These are phyloP conservation scores for Dysmachus trigonus DNA, from an alignment of 2,888 invertebrate species.

Conservation along the genomic window DNA sequence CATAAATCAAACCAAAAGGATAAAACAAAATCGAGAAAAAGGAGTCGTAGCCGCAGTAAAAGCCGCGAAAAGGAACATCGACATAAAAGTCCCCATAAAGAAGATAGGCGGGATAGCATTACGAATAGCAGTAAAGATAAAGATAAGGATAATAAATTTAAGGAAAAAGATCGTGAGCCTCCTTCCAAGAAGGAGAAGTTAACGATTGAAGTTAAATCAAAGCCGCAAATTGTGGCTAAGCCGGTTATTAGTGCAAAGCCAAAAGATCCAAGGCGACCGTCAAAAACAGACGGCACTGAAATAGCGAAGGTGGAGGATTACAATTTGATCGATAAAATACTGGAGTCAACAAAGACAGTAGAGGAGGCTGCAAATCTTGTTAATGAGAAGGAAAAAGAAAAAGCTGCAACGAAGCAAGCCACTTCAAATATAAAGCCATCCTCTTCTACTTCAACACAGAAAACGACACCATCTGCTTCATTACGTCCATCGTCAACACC, in stretches of 20 bases:
- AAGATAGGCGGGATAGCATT: slow-evolving; percentile 15
- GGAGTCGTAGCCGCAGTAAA: slow-evolving; percentile 59
- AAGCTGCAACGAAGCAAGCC: slow-evolving; percentile 44
- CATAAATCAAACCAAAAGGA: slow-evolving; percentile 58
- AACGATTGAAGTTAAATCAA: slow-evolving; percentile 51
- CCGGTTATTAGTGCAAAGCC: slow-evolving; percentile 43
- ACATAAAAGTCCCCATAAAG: slow-evolving; percentile 58
- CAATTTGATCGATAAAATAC: slow-evolving; percentile 62
- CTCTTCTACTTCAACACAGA: slow-evolving; percentile 38
- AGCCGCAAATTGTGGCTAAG: slow-evolving; percentile 48
- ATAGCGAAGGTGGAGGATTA: slow-evolving; percentile 53
- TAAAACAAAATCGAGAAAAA: slow-evolving; percentile 53
- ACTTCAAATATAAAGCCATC: slow-evolving; percentile 38
- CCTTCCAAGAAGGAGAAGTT: slow-evolving; percentile 10
- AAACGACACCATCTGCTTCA: slow-evolving; percentile 30
- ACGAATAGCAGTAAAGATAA: slow-evolving; percentile 45
- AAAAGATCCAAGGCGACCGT: slow-evolving; percentile 31
- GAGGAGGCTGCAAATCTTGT: slow-evolving; percentile 61
- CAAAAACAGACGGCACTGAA: slow-evolving; percentile 53
- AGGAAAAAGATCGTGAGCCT: slow-evolving; percentile 7
- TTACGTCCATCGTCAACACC: slow-evolving; percentile 42
- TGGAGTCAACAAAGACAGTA: slow-evolving; percentile 62
- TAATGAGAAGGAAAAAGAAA: slow-evolving; percentile 49
- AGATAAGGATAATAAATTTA: slow-evolving; percentile 50
- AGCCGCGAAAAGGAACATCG: slow-evolving; percentile 55